phyloP scores from a whole-genome alignment of 23 tunicate species.

The Ascidia mentula region DNA sequence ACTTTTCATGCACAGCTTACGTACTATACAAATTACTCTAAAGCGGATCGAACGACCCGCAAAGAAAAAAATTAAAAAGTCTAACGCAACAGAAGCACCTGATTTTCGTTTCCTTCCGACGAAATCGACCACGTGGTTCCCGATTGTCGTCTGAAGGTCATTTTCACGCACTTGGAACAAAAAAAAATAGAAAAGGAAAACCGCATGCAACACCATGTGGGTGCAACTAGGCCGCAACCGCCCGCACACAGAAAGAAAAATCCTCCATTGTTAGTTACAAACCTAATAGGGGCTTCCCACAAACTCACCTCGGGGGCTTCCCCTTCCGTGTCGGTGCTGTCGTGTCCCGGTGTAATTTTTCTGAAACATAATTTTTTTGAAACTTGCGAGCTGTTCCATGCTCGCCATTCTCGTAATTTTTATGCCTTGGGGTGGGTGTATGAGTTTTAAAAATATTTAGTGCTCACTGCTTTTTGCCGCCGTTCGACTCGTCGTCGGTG shows the following conservation, averaged over 20 bases:
- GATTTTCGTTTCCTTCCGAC: not conserved
- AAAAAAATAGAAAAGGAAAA: not conserved
- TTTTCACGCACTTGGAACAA: conserved; percentile 39
- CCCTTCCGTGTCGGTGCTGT: conserved; percentile 57
- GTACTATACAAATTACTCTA: not conserved
- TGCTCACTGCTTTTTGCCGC: not conserved
- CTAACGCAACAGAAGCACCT: not conserved
- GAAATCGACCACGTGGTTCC: conserved; percentile 35
- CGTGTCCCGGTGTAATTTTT: conserved; percentile 35
- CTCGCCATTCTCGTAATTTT: too few species aligned
- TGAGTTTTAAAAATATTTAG: too few species aligned
- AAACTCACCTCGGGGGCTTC: conserved; percentile 16
- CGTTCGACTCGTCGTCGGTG: conserved; percentile 2
- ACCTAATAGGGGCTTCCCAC: not conserved
- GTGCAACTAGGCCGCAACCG: too few species aligned
- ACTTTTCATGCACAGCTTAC: not conserved
- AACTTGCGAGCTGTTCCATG: not conserved
- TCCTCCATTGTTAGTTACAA: too few species aligned
- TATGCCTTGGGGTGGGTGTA: not conserved
- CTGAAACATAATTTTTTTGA: not conserved
- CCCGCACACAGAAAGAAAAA: too few species aligned
- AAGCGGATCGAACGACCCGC: not conserved
- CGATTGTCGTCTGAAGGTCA: conserved; percentile 34
- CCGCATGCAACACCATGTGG: too few species aligned
- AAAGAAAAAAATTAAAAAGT: not conserved